Conservation (phyloP, 1,140 invertebrate species). For the Telenomus remus region DNA sequence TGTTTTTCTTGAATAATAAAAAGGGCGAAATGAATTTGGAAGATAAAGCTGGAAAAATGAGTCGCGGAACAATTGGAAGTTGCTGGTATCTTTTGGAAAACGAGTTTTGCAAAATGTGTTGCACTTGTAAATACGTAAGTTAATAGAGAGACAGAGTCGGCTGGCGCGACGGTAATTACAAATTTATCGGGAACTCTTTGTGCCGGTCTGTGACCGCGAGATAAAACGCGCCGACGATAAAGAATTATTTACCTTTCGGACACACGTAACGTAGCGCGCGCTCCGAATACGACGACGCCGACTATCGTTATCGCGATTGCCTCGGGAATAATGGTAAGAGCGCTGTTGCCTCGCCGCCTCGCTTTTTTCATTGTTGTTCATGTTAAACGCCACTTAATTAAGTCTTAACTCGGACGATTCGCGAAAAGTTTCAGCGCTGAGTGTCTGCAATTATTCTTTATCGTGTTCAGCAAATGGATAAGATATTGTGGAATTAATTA, state of each 20-base stretch:
- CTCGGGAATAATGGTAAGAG: conserved; percentile 33
- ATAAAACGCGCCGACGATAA: conserved; percentile 55
- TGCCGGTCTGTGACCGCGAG: conserved; percentile 51
- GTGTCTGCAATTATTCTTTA: conserved; percentile 25
- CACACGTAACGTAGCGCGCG: conserved; percentile 43
- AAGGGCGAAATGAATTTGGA: too few relatives aligned
- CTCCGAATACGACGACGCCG: conserved; percentile 45
- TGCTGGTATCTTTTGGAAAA: not conserved
- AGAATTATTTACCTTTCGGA: conserved; percentile 65
- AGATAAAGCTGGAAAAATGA: too few relatives aligned
- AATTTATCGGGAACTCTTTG: conserved; percentile 67
- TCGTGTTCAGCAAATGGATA: conserved; percentile 14
- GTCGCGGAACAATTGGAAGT: too few relatives aligned
- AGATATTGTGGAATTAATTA: conserved; percentile 29
- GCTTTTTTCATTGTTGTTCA: conserved; percentile 36
- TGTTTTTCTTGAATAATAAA: too few relatives aligned
- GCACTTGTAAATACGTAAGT: conserved; percentile 8
- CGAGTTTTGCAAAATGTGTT: not conserved
- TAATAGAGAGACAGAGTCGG: conserved; percentile 66
- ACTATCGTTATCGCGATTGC: conserved; percentile 47
- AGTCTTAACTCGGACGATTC: conserved; percentile 20
- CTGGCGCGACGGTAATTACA: conserved; percentile 65
- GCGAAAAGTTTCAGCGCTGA: conserved; percentile 15
- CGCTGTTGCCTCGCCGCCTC: conserved; percentile 14
- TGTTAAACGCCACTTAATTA: conserved; percentile 52